Evolutionary conservation across 2,113 vertebrate species (phyloP).

Genomic region (Heteronetta atricapilla): DNA sequence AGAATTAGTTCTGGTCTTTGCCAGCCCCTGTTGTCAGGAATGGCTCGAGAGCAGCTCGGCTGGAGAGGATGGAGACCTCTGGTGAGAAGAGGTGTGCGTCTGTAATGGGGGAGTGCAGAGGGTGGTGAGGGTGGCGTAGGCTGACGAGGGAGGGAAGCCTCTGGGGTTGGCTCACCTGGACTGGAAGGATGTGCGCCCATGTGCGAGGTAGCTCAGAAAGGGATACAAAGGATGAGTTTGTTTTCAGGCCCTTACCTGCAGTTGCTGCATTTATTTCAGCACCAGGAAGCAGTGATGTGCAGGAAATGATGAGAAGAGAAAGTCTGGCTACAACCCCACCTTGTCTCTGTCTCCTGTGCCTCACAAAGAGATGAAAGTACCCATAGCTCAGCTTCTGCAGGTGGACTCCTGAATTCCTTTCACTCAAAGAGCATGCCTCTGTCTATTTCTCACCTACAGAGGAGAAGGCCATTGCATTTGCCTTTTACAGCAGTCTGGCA

Average conservation of each 20-base stretch:
- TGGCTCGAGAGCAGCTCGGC: background rate
- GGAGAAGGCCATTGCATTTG: background rate
- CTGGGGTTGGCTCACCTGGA: background rate
- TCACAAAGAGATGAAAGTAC: background rate
- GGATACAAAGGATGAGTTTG: background rate
- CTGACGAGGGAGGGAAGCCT: background rate
- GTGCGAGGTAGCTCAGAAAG: background rate
- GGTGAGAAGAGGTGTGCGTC: background rate
- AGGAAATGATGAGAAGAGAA: fast-evolving
- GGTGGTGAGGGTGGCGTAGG: background rate
- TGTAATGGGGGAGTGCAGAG: background rate
- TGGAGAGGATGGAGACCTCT: background rate
- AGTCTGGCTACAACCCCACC: background rate
- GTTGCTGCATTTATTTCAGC: background rate
- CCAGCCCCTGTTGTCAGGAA: background rate
- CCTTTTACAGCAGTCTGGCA: background rate
- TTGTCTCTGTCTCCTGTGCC: background rate
- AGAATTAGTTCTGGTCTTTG: background rate
- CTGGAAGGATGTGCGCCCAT: background rate
- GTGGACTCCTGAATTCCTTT: background rate
- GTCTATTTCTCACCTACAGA: background rate
- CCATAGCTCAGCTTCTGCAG: background rate
- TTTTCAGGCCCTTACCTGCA: background rate
- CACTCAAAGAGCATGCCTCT: background rate
- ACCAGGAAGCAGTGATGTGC: background rate